Evolutionary conservation across 1,140 invertebrate species (phyloP).

Genomic region (Trichonephila inaurata): DNA sequence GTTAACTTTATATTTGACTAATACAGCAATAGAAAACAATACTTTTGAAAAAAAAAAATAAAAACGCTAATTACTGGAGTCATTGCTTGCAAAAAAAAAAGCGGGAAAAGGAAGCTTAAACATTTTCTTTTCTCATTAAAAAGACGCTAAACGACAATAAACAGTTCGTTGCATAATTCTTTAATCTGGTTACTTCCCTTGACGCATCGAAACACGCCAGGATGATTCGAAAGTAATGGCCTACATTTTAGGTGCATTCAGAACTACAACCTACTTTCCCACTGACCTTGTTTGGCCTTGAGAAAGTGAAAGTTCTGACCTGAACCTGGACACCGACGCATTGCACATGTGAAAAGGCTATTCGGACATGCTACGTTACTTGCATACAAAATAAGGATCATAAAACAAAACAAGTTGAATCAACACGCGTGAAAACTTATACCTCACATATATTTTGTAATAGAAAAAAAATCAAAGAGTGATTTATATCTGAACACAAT

Average conservation of each 20-base stretch:
- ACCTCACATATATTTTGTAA: no score
- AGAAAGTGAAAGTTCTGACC: constrained; percentile 29
- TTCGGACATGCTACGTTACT: neutral
- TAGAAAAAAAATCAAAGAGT: no score
- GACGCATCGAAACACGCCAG: neutral
- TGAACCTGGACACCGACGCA: neutral
- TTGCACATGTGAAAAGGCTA: constrained; percentile 21
- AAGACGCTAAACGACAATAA: neutral
- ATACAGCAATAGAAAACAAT: no score
- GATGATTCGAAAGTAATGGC: constrained; percentile 35
- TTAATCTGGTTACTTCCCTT: constrained; percentile 3
- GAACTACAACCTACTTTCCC: neutral
- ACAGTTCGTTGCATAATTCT: neutral
- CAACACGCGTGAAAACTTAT: no score
- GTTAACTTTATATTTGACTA: no score
- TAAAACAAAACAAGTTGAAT: no score
- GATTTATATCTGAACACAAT: no score
- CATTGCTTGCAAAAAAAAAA: no score
- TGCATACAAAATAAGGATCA: neutral
- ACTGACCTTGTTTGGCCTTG: constrained; percentile 57
- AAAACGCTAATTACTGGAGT: no score
- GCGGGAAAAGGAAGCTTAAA: no score
- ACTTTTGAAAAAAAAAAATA: no score
- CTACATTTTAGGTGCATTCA: neutral
- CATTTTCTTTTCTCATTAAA: neutral